A percentile compares a stretch with the other conserved stretches of the same genome.
phyloP scores from a whole-genome alignment of 2,797 vertebrate species.

The Sylvilagus floridanus region DNA sequence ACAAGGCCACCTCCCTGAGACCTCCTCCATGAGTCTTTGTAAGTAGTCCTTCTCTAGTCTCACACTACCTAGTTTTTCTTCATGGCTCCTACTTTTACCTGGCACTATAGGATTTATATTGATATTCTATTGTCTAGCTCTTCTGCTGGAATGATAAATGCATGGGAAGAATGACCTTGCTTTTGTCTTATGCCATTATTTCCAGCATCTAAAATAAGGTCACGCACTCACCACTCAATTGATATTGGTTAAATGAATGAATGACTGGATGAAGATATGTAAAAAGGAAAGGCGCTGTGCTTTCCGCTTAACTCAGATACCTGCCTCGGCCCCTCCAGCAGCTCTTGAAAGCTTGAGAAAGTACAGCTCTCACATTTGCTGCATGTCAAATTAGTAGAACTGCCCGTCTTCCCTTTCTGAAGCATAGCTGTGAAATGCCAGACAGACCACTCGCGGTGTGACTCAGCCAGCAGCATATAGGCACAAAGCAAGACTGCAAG shows the following conservation, averaged over 20 bases:
- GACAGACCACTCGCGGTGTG: rapidly evolving
- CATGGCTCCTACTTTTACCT: neutral
- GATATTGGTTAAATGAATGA: neutral
- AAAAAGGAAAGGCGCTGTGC: neutral
- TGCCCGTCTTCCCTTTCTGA: neutral
- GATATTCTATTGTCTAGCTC: neutral
- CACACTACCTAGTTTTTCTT: neutral
- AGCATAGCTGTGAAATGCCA: neutral
- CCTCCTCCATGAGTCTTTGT: neutral
- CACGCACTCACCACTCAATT: neutral
- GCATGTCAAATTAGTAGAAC: neutral
- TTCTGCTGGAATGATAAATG: neutral
- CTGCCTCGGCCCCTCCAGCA: neutral
- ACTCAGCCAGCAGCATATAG: neutral
- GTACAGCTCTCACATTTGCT: neutral
- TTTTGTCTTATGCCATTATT: neutral
- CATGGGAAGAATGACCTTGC: neutral
- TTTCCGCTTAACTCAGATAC: neutral
- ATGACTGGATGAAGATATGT: neutral
- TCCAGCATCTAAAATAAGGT: neutral
- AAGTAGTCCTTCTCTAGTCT: neutral
- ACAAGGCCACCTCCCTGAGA: neutral
- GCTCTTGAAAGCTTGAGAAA: neutral
- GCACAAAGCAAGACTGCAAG: neutral
- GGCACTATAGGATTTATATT: neutral